These are phyloP conservation scores for Pogona vitticeps DNA, from an alignment of 2,113 vertebrate genomes.

Conservation along the genomic window DNA sequence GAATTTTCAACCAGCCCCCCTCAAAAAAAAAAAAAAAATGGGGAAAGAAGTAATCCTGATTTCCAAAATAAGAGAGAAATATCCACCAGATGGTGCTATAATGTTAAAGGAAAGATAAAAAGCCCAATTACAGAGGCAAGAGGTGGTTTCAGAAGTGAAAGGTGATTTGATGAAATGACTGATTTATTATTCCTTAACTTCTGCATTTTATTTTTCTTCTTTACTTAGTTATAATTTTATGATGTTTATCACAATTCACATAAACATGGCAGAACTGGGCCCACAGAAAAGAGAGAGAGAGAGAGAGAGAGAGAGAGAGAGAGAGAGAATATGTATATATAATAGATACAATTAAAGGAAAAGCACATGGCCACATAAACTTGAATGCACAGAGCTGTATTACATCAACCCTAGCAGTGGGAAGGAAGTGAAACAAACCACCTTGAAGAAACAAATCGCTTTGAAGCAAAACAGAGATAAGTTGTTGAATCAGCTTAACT, in stretches of 20 bases:
- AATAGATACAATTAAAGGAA: background rate
- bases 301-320: background rate
- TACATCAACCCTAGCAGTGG: background rate
- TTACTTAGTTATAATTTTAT: background rate
- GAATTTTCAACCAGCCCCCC: too few relatives aligned
- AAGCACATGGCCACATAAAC: background rate
- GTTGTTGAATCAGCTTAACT: background rate
- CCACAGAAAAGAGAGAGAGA: background rate
- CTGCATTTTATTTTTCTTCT: background rate
- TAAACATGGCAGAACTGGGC: background rate
- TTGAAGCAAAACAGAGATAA: background rate
- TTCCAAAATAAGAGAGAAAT: background rate
- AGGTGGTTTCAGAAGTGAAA: background rate
- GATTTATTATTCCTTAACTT: background rate
- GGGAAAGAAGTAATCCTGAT: background rate
- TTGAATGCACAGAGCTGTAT: background rate
- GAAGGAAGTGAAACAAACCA: background rate
- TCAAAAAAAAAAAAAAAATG: constrained; percentile 6
- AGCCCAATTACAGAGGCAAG: background rate
- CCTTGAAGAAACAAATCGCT: background rate
- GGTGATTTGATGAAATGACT: background rate
- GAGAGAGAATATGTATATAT: background rate
- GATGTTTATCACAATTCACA: background rate
- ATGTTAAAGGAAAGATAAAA: constrained; percentile 2
- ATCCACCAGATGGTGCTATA: constrained; percentile 61